phyloP scores from a whole-genome alignment of 2,888 invertebrate genomes.

The Hyposoter didymator region DNA sequence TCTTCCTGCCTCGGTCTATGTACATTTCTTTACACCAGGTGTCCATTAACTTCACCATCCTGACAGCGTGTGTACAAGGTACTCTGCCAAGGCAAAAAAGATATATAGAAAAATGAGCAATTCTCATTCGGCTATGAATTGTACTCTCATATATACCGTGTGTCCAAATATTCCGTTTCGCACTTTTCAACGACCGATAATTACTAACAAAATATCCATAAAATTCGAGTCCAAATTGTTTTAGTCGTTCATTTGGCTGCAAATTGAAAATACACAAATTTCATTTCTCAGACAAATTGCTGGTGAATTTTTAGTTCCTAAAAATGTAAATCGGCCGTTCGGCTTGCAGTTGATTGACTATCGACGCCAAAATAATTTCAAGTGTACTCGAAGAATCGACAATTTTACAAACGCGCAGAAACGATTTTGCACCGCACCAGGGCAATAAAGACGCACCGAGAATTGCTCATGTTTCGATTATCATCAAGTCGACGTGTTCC shows the following conservation, averaged over 20 bases:
- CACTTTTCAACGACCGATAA: background rate
- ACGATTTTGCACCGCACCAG: too few relatives aligned
- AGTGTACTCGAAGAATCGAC: too few relatives aligned
- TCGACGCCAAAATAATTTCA: too few relatives aligned
- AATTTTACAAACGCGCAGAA: too few relatives aligned
- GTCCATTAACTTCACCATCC: constrained; percentile 60
- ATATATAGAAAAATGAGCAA: background rate
- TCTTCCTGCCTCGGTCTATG: constrained; percentile 28
- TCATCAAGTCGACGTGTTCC: too few relatives aligned
- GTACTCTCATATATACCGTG: background rate
- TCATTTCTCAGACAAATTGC: background rate
- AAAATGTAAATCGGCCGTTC: too few relatives aligned
- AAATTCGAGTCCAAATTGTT: background rate
- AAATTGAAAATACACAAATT: background rate
- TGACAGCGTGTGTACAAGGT: constrained; percentile 49
- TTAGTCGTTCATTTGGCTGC: background rate
- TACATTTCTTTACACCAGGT: constrained; percentile 44
- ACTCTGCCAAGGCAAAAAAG: constrained; percentile 26
- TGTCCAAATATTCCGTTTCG: background rate
- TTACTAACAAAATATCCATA: background rate
- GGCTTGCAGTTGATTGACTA: too few relatives aligned
- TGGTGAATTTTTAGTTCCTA: background rate
- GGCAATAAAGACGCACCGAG: too few relatives aligned
- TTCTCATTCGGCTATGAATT: constrained; percentile 23
- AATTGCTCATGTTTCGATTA: too few relatives aligned